Base-by-base conservation (phyloP, 2,888 invertebrate species). In the Sphinx pinastri region DNA sequence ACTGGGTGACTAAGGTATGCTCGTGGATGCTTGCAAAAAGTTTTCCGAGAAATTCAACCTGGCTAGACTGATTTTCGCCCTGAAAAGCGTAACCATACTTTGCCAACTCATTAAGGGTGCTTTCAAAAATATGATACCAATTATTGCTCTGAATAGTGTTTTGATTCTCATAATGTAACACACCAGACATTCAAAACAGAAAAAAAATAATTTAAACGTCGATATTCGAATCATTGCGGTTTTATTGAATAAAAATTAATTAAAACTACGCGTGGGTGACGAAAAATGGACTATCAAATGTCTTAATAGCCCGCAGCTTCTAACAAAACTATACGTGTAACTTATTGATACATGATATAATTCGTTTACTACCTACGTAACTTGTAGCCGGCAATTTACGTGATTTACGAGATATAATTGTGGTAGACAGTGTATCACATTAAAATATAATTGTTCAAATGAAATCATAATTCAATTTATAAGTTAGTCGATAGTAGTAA, bases 231-330 rank as follows among this genome's bases (percentile, higher is more conserved):
- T 54, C 49, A 45, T 63, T 19, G 38, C 16, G 19, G 8, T 14
- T 69, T 54, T 52, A 45, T 63, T 69, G 63, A 63, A 63, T 63
- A 49, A 49, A 19, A 47, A 49, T 19, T 63, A 49, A 63, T 63
- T 31, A 31, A 63, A 31, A 49, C 69, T 51, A 70, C 19, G 78
- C 69, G 82, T 81, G 80, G 82, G 83, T 74, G 72, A 73, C 71
- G 74, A 77, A 76, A 77, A 78, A 78, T 77, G 68, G 70, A 7
- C 59, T 57, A 75, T 75, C 77, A 73, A 75, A 38, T 77, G 69
- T 69, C 59, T 76, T 71, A 73, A 77, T 78, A 60, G 76, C 80
- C 74, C 25, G 68, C 38, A 74, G 80, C 76, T 75, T 76, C 70
- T 74, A 74, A 75, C 12, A 77, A 60, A 38, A 63, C 14, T 63